Conservation (phyloP, 1,140 invertebrate genomes). For the Leptopilina boulardi region DNA sequence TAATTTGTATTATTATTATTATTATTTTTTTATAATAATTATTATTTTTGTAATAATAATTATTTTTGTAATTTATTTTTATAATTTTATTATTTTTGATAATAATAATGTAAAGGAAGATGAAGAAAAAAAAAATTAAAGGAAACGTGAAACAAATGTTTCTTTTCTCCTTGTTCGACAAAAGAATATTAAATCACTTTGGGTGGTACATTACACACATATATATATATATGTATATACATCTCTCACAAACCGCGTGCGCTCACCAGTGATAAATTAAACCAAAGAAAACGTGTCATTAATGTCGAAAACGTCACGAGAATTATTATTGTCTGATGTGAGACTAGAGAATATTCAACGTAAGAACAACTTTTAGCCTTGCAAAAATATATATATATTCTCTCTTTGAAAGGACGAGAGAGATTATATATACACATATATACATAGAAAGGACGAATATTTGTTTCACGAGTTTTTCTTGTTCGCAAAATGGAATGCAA, state of each 20-base stretch:
- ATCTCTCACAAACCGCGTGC: neutral
- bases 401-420: constrained; percentile 1
- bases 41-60: too few relatives aligned
- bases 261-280: neutral
- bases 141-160: neutral
- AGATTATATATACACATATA: too few relatives aligned
- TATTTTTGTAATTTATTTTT: too few relatives aligned
- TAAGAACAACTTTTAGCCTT: neutral
- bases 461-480: neutral
- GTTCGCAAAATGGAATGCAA: too few relatives aligned
- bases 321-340: neutral
- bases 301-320: constrained; percentile 1
- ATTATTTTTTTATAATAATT: too few relatives aligned
- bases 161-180: neutral
- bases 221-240: too few relatives aligned
- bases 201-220: too few relatives aligned
- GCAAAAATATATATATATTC: neutral
- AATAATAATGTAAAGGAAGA: neutral
- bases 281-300: neutral
- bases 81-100: too few relatives aligned
- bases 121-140: neutral
- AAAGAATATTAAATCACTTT: constrained; percentile 4
- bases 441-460: constrained; percentile 4
- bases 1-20: too few relatives aligned
- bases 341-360: too few relatives aligned